A percentile compares a stretch with the other conserved stretches of the same genome.
Conservation (phyloP, 2,797 vertebrate species). For the Mus minutoides region DNA sequence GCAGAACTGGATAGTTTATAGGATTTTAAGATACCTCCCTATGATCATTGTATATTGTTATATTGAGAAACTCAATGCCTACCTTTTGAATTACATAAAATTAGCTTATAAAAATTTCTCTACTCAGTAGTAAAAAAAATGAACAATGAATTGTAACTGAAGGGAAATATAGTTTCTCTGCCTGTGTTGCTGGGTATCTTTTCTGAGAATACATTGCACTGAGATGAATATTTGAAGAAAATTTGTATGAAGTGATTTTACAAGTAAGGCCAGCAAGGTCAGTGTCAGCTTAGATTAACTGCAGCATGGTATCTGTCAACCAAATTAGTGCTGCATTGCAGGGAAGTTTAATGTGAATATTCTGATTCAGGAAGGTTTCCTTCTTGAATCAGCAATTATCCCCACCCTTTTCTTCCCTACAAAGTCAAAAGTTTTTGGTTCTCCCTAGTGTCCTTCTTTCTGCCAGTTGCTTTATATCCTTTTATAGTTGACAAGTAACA, state of each 20-base stretch:
- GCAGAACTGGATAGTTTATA: not conserved
- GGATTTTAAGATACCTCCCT: not conserved
- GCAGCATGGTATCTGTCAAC: slow-evolving; percentile 74
- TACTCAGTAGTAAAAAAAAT: not conserved
- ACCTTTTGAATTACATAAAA: not conserved
- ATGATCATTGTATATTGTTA: not conserved
- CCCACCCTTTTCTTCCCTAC: not conserved
- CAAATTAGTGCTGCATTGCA: slow-evolving; percentile 77
- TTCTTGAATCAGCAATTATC: slow-evolving; percentile 77
- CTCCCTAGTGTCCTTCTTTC: not conserved
- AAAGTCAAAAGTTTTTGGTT: slow-evolving; percentile 62
- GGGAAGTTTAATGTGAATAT: slow-evolving; percentile 67
- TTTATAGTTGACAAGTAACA: slow-evolving; percentile 34
- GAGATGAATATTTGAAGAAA: slow-evolving; percentile 77
- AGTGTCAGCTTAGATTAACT: slow-evolving; percentile 84
- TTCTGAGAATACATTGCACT: slow-evolving; percentile 32
- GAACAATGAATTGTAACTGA: not conserved
- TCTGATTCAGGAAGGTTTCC: slow-evolving; percentile 66
- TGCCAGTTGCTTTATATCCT: not conserved
- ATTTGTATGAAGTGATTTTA: slow-evolving; percentile 67
- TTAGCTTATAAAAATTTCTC: not conserved
- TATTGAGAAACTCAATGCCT: not conserved
- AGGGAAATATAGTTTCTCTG: slow-evolving; percentile 53
- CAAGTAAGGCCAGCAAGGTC: slow-evolving; percentile 76
- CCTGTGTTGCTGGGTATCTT: slow-evolving; percentile 24